These are phyloP conservation scores for Notothenia rossii DNA, from an alignment of 2,113 vertebrate genomes.

Conservation along the genomic window DNA sequence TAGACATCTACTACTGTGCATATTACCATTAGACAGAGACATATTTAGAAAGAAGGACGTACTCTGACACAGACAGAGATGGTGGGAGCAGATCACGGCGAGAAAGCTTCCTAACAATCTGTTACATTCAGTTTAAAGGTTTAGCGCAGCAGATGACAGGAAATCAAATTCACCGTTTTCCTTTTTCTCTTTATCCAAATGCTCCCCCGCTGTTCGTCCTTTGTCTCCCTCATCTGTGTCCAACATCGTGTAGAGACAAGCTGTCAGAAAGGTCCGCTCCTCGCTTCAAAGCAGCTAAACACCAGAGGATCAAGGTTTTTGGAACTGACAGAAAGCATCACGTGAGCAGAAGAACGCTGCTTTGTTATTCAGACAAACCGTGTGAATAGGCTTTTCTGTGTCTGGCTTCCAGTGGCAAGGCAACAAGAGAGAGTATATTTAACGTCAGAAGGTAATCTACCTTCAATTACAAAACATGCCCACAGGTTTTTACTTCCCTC, in stretches of 20 bases:
- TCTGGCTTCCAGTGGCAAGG: background rate
- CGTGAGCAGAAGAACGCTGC: background rate
- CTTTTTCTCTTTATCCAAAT: background rate
- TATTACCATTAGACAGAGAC: background rate
- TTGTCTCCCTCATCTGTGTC: conserved; percentile 54
- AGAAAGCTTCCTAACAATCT: conserved; percentile 15
- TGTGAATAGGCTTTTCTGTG: background rate
- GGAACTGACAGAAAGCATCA: background rate
- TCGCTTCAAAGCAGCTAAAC: conserved; percentile 3
- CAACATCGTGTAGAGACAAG: conserved; percentile 56
- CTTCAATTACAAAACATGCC: conserved; percentile 42
- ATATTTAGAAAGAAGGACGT: background rate
- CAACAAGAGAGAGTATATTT: background rate
- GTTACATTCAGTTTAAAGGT: conserved; percentile 8
- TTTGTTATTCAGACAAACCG: background rate
- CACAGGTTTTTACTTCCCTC: conserved; percentile 16
- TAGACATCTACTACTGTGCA: too few relatives aligned
- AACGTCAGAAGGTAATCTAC: conserved; percentile 15
- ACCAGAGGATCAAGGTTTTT: background rate
- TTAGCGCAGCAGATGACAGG: conserved; percentile 24
- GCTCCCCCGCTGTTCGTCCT: conserved; percentile 41
- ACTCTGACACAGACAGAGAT: background rate
- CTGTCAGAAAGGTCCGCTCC: conserved; percentile 62
- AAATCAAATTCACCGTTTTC: conserved; percentile 42
- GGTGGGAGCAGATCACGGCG: background rate